Conservation (phyloP, 2,113 vertebrate species). For the Periophthalmus modestus region DNA sequence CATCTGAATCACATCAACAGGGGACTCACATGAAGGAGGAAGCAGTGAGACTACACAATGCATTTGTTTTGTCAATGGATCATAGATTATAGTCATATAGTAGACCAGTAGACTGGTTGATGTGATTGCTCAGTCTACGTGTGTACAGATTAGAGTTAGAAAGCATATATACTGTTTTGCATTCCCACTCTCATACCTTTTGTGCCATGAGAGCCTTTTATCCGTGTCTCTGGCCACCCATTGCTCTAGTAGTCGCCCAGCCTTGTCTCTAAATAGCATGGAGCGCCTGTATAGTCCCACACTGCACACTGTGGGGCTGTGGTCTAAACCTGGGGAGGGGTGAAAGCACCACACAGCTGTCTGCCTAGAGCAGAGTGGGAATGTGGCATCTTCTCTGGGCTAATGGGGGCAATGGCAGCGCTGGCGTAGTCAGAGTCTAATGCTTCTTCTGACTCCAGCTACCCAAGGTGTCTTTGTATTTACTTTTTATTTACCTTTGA, state of each 20-base stretch:
- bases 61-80: neutral
- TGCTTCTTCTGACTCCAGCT: slow-evolving; percentile 41
- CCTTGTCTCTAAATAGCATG: slow-evolving; percentile 60
- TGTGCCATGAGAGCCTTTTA: slow-evolving; percentile 28
- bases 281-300: slow-evolving; percentile 35
- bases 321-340: slow-evolving; percentile 51
- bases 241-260: slow-evolving; percentile 12
- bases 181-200: slow-evolving; percentile 29
- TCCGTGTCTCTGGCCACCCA: slow-evolving; percentile 19
- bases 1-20: neutral
- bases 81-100: neutral
- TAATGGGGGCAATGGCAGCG: slow-evolving; percentile 21
- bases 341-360: slow-evolving; percentile 65
- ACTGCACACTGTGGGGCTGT: slow-evolving; percentile 6
- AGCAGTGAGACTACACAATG: neutral
- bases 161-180: slow-evolving; percentile 9
- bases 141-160: neutral
- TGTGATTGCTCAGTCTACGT: neutral
- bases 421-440: slow-evolving; percentile 9
- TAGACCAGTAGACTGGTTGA: neutral
- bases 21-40: neutral
- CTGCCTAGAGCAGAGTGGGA: slow-evolving; percentile 43
- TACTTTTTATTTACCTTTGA: too few relatives aligned
- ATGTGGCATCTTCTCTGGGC: slow-evolving; percentile 35
- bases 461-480: slow-evolving; percentile 43